phyloP scores from a whole-genome alignment of 2,888 invertebrate genomes.

The Hemistola chrysoprasaria region DNA sequence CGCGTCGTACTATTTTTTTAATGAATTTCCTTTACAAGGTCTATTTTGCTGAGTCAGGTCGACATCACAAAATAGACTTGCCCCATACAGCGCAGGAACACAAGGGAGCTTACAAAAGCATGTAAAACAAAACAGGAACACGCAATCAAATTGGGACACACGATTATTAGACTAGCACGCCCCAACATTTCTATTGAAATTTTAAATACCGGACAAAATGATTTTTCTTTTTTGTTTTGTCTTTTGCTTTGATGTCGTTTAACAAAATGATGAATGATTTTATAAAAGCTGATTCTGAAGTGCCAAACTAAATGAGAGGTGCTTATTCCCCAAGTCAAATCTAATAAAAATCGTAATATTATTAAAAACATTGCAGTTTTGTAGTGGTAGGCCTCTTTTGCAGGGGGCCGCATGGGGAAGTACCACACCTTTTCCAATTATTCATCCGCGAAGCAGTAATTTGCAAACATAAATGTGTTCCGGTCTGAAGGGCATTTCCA shows the following conservation, averaged over 20 bases:
- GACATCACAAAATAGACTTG: conserved; percentile 3
- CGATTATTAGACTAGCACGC: conserved; percentile 67
- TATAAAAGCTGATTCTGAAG: too few relatives aligned
- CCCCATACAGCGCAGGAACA: conserved; percentile 21
- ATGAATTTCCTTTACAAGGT: not conserved
- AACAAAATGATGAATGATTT: not conserved
- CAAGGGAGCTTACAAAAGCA: conserved; percentile 51
- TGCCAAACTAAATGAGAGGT: too few relatives aligned
- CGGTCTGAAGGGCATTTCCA: too few relatives aligned
- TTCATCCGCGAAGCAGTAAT: too few relatives aligned
- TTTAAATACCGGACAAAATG: conserved; percentile 47
- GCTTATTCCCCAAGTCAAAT: too few relatives aligned
- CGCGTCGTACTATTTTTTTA: too few relatives aligned
- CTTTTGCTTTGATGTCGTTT: conserved; percentile 43
- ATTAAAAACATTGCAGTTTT: too few relatives aligned
- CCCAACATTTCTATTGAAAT: conserved; percentile 72
- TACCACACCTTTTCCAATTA: too few relatives aligned
- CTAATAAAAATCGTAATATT: too few relatives aligned
- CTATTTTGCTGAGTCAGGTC: conserved; percentile 18
- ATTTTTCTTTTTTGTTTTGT: conserved; percentile 29
- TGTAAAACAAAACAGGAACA: conserved; percentile 63
- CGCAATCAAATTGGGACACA: conserved; percentile 62
- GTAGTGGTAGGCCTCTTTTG: too few relatives aligned
- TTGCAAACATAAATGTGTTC: too few relatives aligned
- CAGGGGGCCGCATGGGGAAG: too few relatives aligned